Percentiles rank a stretch among this genome's conserved stretches.
These are phyloP conservation scores for Phymorhynchus buccinoides DNA, from an alignment of 1,140 invertebrate species.

Conservation along the genomic window DNA sequence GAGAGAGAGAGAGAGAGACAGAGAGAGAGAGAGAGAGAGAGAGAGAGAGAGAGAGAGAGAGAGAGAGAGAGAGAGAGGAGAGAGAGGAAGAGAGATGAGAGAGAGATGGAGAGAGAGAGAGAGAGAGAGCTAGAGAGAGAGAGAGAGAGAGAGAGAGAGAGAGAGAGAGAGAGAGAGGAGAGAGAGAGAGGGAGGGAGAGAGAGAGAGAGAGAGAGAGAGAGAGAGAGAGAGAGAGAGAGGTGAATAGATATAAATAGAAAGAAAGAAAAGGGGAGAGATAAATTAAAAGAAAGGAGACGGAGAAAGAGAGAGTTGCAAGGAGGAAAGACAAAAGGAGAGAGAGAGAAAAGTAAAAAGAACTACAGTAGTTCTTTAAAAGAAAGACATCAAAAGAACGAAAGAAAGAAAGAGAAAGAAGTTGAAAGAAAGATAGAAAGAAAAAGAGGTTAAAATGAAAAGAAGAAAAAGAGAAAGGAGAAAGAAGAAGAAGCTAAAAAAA, in stretches of 20 bases:
- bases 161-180: background rate
- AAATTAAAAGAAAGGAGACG: background rate
- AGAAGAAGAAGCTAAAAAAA: background rate
- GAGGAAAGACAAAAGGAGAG: background rate
- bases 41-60: background rate
- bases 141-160: background rate
- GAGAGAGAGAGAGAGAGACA: background rate
- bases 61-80: background rate
- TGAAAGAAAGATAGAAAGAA: background rate
- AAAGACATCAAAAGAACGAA: background rate
- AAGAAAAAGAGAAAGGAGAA: background rate
- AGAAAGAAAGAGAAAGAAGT: too few relatives aligned
- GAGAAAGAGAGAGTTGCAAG: background rate
- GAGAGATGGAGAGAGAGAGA: too few relatives aligned
- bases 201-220: constrained; percentile 11
- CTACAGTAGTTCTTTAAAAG: too few relatives aligned
- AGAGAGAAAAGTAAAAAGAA: background rate
- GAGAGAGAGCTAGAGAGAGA: background rate
- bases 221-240: background rate
- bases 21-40: background rate
- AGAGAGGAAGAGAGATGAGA: background rate
- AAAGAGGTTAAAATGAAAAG: background rate
- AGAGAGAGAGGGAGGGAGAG: too few relatives aligned
- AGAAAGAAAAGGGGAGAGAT: background rate
- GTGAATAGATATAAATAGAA: too few relatives aligned